A percentile compares a stretch with the other conserved stretches of the same genome.
Conservation (phyloP, 2,888 invertebrate species). For the Eristalis pertinax region DNA sequence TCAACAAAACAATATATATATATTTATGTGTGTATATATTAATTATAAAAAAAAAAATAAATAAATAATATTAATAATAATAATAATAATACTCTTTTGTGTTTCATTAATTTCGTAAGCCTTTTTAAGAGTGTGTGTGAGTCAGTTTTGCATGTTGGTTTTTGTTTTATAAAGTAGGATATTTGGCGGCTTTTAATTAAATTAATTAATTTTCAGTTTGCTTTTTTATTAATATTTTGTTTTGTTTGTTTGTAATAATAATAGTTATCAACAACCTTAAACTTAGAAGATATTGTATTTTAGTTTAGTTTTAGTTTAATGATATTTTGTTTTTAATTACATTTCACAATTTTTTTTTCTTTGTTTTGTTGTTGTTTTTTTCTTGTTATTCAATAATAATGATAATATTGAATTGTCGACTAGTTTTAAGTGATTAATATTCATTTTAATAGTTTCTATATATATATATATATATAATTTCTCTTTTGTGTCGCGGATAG, state of each 20-base stretch:
- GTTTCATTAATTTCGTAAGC: slow-evolving; percentile 70
- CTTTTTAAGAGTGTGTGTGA: slow-evolving; percentile 61
- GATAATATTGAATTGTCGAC: slow-evolving; percentile 71
- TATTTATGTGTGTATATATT: slow-evolving; percentile 23
- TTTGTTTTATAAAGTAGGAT: slow-evolving; percentile 46
- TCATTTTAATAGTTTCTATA: slow-evolving; percentile 25
- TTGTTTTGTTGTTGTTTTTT: slow-evolving; percentile 27
- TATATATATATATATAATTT: slow-evolving; percentile 10
- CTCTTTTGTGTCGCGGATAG: slow-evolving; percentile 47
- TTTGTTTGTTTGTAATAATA: slow-evolving; percentile 10
- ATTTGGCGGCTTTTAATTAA: slow-evolving; percentile 63
- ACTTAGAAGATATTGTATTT: slow-evolving; percentile 58
- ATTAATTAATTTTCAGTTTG: slow-evolving; percentile 49
- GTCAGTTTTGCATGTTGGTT: slow-evolving; percentile 34
- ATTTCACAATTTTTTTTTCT: slow-evolving; percentile 68
- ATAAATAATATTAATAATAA: slow-evolving; percentile 69
- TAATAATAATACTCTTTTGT: slow-evolving; percentile 72
- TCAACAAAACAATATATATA: slow-evolving; percentile 68
- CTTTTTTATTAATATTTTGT: background rate
- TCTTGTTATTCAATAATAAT: slow-evolving; percentile 45
- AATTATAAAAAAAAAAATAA: slow-evolving; percentile 55
- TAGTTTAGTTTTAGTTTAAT: slow-evolving; percentile 56
- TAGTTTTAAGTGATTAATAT: slow-evolving; percentile 71
- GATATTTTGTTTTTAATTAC: slow-evolving; percentile 72
- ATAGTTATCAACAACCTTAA: slow-evolving; percentile 71